Evolutionary conservation across 2,113 vertebrate species (phyloP), one percentile per base, ranked within the genome.

Genomic region (Merops nubicus): DNA sequence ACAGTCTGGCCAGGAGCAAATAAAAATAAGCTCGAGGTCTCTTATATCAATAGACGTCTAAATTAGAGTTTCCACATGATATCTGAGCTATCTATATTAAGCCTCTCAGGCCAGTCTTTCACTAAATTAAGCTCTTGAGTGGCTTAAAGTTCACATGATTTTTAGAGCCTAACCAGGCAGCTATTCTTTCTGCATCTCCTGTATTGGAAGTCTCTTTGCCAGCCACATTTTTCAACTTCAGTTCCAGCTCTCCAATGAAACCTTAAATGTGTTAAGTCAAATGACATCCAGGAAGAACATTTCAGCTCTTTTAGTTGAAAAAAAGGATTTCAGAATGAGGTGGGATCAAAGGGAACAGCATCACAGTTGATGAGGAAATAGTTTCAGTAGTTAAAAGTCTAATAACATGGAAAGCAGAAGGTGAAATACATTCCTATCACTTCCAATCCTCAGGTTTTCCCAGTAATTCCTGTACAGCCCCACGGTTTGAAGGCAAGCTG

Each of bases 41-140:
- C 87, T 92, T 82, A 62, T 77, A 92, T 90, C 70, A 91, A 91
- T 90, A 70, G 77, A 96, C 47, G 81, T 70, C 86, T 88, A 84
- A 93, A 88, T 70, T 82, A 91, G 96, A 98, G 86, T 96, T 91
- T 93, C 92, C 97, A 98, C 95, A 81, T 96, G 97, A 94, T 79
- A 84, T 65, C 88, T 12, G 34, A 94, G 88, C 94, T 68, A 43
- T 95, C 97, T 98, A 97, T 98, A 97, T 98, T 98, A 98, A 97
- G 97, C 64, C 60, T 91, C 91, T 89, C 60, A 1, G 77, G 85
- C 76, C 92, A 90, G 83, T 47, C 85, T 88, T 96, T 78, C 93
- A 91, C 96, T 98, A 98, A 97, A 97, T 98, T 97, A 98, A 98
- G 97, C 96, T 94, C 97, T 5, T 59, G 87, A 97, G 97, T 97